These are phyloP conservation scores for Bufotes viridis DNA, from an alignment of 2,797 vertebrate species.

Conservation along the genomic window DNA sequence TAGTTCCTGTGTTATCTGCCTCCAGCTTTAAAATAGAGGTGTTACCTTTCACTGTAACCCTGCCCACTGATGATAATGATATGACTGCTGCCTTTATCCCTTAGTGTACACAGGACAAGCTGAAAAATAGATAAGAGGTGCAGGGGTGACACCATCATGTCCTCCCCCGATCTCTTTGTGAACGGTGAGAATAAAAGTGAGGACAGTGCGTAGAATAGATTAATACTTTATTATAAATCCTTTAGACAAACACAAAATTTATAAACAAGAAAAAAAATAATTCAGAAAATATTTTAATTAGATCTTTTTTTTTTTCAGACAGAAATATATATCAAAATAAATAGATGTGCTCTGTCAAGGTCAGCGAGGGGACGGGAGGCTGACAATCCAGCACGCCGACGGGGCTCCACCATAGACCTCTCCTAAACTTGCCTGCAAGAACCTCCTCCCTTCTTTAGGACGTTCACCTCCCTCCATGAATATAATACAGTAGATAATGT, in stretches of 20 bases:
- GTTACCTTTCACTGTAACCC: no score
- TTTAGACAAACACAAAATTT: slow-evolving; percentile 52
- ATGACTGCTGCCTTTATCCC: no score
- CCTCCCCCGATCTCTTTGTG: background rate
- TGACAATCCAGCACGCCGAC: slow-evolving; percentile 62
- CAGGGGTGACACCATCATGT: no score
- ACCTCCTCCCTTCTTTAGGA: slow-evolving; percentile 60
- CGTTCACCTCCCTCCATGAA: slow-evolving; percentile 54
- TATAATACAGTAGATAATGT: slow-evolving; percentile 64
- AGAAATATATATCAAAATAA: slow-evolving; percentile 63
- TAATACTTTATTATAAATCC: slow-evolving; percentile 60
- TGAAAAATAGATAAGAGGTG: no score
- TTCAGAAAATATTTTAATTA: slow-evolving; percentile 62
- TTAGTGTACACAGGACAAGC: no score
- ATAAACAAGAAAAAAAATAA: slow-evolving; percentile 44
- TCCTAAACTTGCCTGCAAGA: slow-evolving; percentile 59
- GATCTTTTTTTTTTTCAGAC: slow-evolving; percentile 51
- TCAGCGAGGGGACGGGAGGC: slow-evolving; percentile 25
- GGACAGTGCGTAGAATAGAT: slow-evolving; percentile 9
- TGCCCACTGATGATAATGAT: no score
- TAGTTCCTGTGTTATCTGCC: no score
- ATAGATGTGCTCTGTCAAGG: slow-evolving; percentile 49
- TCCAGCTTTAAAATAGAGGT: no score
- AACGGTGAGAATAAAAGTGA: background rate
- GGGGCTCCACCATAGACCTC: slow-evolving; percentile 32